Base-by-base conservation (phyloP, 2,113 vertebrate species). In the Sphyrna mokarran region DNA sequence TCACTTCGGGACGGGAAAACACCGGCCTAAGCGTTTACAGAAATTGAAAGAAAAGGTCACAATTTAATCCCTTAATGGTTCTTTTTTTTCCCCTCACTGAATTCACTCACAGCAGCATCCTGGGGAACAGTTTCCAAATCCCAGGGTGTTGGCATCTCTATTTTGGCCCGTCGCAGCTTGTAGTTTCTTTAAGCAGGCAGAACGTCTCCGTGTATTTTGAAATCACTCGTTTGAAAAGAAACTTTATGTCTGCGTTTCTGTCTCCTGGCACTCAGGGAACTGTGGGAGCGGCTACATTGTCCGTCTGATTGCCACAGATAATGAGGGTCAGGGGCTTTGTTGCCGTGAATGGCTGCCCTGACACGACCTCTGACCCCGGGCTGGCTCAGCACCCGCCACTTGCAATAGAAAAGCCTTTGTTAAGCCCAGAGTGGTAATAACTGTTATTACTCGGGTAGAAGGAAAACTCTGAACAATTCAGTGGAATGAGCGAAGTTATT, bases 271-370 rank as follows among this genome's bases (percentile, higher is more conserved):
- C 89, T 14, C 89, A 91, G 33, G 16, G 89, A 66, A 91, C 58
- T 63, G 89, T 66, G 33, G 61, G 61, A 66, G 61, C 16, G n/a
- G 89, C 66, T 93, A 33, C 61, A 93, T 93, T 93, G 61, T 93
- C 61, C 22, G 33, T 29, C 89, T 68, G 89, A 68, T 68, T 93
- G 33, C 89, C 33, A 22, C 61, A 93, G 89, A 93, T 95, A 95
- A 95, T 95, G 94, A 95, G 69, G 94, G 94, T 95, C 94, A 72
- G 68, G 29, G 40, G 94, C 94, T 48, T 72, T 95, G 94, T 95
- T 70, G 69, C 69, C 54, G 43, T 95, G 94, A 95, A 95, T 76
- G 94, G 40, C 48, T 26, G 14, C 40, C 43, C 23, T 95, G 94
- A 72, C 94, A 70, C 72, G 94, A 95, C 69, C 94, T 26, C 48